Conservation (phyloP, 2,797 vertebrate genomes). For the Silurus lanzhouensis region DNA sequence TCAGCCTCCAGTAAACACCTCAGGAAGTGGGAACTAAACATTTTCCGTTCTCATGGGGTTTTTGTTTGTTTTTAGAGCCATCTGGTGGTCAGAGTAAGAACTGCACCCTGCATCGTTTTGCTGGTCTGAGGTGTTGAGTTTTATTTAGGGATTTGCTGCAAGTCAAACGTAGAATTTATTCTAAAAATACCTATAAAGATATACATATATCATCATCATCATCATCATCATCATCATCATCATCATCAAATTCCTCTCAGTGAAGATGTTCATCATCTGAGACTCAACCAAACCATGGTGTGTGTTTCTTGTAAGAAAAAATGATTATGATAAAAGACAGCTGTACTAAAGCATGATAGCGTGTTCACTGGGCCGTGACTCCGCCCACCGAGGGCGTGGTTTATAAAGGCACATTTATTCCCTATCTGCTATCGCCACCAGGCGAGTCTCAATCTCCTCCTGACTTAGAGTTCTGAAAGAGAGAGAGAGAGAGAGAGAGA, state of each 20-base stretch:
- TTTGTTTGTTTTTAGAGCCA: background rate
- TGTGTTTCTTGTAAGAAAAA: slow-evolving; percentile 7
- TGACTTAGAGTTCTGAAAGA: slow-evolving; percentile 69
- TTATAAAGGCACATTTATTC: slow-evolving; percentile 62
- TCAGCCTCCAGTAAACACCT: no score
- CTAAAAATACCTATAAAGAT: background rate
- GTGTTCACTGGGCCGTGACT: background rate
- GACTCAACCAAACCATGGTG: background rate
- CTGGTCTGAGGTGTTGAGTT: background rate
- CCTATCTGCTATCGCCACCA: slow-evolving; percentile 76
- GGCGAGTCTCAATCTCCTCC: slow-evolving; percentile 71
- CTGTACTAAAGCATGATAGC: background rate
- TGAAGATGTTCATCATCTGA: background rate
- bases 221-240: background rate
- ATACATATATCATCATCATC: background rate
- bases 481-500: slow-evolving; percentile 53
- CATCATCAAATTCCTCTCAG: background rate
- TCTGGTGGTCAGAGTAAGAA: background rate
- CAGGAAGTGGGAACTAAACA: no score
- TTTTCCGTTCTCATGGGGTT: background rate
- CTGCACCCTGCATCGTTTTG: background rate
- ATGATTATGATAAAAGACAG: background rate
- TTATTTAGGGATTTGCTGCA: slow-evolving; percentile 8
- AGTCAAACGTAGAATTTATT: background rate
- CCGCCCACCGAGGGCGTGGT: background rate